A percentile compares a stretch with the other conserved stretches of the same genome.
Conservation (phyloP, 1,140 invertebrate genomes). For the Drosophila tsacasi region DNA sequence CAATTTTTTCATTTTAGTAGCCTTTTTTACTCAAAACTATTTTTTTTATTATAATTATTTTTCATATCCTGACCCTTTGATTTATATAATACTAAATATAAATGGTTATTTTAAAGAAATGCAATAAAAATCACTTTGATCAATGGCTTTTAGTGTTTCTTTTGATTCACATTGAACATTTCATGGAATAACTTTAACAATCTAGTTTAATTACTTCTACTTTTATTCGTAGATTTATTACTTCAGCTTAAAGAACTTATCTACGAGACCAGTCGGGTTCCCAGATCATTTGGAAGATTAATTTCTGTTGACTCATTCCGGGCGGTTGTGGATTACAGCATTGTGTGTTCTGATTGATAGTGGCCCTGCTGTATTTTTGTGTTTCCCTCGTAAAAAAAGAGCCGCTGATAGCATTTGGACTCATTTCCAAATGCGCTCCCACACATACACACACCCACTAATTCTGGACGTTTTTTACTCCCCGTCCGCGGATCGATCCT, state of each 20-base stretch:
- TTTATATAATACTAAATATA: too few species aligned
- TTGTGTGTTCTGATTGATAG: constrained; percentile 14
- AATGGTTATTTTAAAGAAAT: too few species aligned
- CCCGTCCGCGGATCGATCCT: constrained; percentile 30
- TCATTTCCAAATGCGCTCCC: background rate
- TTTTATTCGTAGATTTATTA: background rate
- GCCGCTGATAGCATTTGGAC: constrained; percentile 8
- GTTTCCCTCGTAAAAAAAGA: background rate
- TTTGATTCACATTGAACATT: too few species aligned
- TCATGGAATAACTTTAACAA: background rate
- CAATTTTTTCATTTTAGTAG: too few species aligned
- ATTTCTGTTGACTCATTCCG: constrained; percentile 27
- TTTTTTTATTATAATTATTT: background rate
- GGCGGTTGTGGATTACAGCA: constrained; percentile 1
- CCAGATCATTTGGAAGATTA: constrained; percentile 15
- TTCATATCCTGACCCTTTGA: too few species aligned
- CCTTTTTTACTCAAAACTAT: background rate
- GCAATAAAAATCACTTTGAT: too few species aligned
- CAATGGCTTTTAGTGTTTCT: too few species aligned
- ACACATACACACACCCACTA: constrained; percentile 12
- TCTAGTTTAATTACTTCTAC: background rate
- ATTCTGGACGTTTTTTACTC: background rate
- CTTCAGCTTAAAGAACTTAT: background rate
- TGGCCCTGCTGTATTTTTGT: background rate
- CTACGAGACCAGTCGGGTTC: background rate